Evolutionary conservation across 2,113 vertebrate species (phyloP).

Genomic region (Gallinago media): DNA sequence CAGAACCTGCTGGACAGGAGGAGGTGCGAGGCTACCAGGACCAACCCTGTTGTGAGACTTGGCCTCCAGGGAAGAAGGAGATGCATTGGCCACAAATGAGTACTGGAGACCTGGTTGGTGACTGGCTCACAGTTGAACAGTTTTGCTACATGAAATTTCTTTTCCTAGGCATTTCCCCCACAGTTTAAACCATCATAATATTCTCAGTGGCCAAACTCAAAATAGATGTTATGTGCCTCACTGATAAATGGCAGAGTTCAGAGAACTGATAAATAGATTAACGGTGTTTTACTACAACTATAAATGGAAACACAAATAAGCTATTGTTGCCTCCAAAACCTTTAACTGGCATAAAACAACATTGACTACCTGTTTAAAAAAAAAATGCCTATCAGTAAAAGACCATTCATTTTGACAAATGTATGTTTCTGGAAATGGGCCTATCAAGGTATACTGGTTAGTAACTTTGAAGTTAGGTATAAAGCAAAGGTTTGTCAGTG

Average conservation of each 20-base stretch:
- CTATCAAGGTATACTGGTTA: neutral
- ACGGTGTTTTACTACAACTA: neutral
- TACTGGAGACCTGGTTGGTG: neutral
- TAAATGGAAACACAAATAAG: neutral
- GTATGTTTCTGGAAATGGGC: neutral
- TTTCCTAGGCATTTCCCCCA: neutral
- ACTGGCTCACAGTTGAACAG: neutral
- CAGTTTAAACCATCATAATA: neutral
- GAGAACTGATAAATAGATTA: neutral
- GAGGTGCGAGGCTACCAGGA: fast-evolving
- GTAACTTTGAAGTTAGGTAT: neutral
- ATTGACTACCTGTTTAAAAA: neutral
- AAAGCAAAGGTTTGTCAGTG: neutral
- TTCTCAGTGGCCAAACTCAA: neutral
- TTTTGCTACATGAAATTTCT: neutral
- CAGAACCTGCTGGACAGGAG: neutral
- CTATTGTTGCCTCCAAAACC: neutral
- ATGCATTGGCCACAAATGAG: neutral
- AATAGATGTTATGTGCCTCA: neutral
- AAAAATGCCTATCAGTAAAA: neutral
- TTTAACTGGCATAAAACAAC: neutral
- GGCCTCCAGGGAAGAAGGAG: neutral
- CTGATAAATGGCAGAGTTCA: neutral
- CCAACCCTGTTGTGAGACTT: neutral
- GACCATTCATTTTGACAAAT: neutral